Evolutionary conservation across 2,888 invertebrate species (phyloP), one percentile per base, ranked within the genome.

Genomic region (Corythucha ciliata): DNA sequence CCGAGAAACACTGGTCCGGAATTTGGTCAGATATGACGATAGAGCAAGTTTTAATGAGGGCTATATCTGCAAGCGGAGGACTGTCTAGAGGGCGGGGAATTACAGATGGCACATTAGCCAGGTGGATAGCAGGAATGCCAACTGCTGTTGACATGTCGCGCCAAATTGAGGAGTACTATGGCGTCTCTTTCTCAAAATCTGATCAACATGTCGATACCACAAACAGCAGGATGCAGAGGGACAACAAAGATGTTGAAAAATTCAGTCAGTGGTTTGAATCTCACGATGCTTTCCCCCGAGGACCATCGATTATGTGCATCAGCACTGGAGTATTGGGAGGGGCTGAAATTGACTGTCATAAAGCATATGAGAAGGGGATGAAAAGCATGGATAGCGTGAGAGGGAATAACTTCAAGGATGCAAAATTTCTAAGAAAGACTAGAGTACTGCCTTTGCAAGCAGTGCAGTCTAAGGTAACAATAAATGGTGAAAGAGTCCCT

Each of bases 221-320:
- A 44, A 32, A 49, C 18, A 6, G 20, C 14, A 54, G 64, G 54
- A 62, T 65, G 52, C 55, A 54, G 46, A 61, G 63, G 57, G 64
- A 65, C 60, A 59, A 58, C 40, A 24, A 26, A 21, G 61, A 64
- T 59, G 56, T 61, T 48, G 51, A 58, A 51, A 61, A 59, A 54
- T 37, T 63, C 33, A 18, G 49, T 36, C 52, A 52, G 52, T 59
- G 59, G 55, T 60, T 63, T 53, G 51, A 60, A 41, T 58, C 55
- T 22, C 61, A 63, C 57, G 52, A 63, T 57, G 64, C 62, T 46
- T 66, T 64, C 59, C 61, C 61, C 48, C 54, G 58, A 40, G 57
- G 54, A 24, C 52, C 57, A 57, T 57, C 61, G 33, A 56, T 65
- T 36, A 58, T 65, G 53, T 60, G 59, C 27, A 61, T 64, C 45